Conservation (phyloP, 2,797 vertebrate species). For the Danio kyathit region DNA sequence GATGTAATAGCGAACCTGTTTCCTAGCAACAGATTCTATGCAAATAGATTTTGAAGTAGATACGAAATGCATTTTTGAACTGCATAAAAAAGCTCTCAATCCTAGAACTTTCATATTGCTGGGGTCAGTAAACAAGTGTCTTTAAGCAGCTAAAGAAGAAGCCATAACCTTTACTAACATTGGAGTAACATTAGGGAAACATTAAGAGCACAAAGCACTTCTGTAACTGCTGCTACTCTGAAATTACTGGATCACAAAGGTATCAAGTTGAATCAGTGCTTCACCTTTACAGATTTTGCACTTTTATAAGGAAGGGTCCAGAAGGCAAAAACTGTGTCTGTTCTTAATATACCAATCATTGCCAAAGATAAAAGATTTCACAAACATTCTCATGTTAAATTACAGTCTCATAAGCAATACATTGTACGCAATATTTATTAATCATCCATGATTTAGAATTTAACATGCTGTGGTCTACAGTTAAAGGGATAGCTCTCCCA, state of each 20-base stretch:
- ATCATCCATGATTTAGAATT: not conserved
- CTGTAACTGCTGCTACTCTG: constrained; percentile 9
- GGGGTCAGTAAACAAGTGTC: constrained; percentile 20
- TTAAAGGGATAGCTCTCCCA: too few relatives aligned
- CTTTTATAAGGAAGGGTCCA: constrained; percentile 17
- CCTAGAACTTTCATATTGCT: not conserved
- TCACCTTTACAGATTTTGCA: constrained; percentile 1
- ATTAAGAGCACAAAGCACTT: constrained; percentile 59
- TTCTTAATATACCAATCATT: not conserved
- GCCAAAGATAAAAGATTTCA: constrained; percentile 32
- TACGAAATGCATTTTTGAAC: not conserved
- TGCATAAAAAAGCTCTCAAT: not conserved
- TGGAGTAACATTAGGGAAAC: constrained; percentile 28
- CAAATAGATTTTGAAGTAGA: constrained; percentile 63
- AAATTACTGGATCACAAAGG: constrained; percentile 11
- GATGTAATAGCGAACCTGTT: constrained; percentile 52
- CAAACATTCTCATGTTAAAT: not conserved
- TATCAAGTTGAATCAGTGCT: not conserved
- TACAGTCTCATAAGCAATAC: constrained; percentile 28
- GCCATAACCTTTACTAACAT: constrained; percentile 28
- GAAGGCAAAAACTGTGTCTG: constrained; percentile 2
- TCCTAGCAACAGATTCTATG: constrained; percentile 70
- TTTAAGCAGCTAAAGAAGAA: constrained; percentile 46
- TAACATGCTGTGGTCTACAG: not conserved
- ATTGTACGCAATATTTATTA: constrained; percentile 6